A percentile compares a stretch with the other conserved stretches of the same genome.
These are phyloP conservation scores for Varecia variegata DNA, from an alignment of 2,797 vertebrate genomes.

Conservation along the genomic window DNA sequence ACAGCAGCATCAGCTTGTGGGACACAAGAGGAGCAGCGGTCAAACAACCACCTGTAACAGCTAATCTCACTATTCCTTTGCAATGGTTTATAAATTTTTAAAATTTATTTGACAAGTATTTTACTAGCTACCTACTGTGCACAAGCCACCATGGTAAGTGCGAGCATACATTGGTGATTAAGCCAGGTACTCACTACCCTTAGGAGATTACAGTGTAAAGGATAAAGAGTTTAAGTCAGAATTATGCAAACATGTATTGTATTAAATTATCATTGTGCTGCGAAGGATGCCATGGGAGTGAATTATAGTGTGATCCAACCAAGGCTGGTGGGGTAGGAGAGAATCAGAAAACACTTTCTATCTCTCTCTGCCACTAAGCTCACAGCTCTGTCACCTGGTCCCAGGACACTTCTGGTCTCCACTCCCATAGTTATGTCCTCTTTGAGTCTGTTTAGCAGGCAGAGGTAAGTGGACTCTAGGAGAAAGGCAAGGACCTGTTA, in stretches of 20 bases:
- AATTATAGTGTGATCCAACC: not conserved
- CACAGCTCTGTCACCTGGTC: not conserved
- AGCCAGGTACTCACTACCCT: not conserved
- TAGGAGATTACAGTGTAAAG: not conserved
- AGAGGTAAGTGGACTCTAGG: not conserved
- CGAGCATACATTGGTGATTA: not conserved
- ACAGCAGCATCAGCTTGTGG: accelerated
- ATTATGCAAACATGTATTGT: not conserved
- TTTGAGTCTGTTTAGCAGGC: not conserved
- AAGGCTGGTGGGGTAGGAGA: not conserved
- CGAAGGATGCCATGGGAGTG: not conserved
- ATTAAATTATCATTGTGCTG: not conserved
- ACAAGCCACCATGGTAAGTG: not conserved
- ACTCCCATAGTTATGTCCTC: no score
- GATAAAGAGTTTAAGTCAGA: not conserved
- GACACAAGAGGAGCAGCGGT: not conserved
- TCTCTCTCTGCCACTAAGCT: not conserved
- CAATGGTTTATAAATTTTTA: not conserved
- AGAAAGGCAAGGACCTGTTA: not conserved
- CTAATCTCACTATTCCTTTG: no score
- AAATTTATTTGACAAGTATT: not conserved
- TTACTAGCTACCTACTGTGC: not conserved
- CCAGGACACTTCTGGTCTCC: not conserved
- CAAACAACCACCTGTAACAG: not conserved
- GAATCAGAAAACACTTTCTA: not conserved